Evolutionary conservation across 2,888 invertebrate species (phyloP), one percentile per base, ranked within the genome.

Genomic region (Macrosiphum euphorbiae): DNA sequence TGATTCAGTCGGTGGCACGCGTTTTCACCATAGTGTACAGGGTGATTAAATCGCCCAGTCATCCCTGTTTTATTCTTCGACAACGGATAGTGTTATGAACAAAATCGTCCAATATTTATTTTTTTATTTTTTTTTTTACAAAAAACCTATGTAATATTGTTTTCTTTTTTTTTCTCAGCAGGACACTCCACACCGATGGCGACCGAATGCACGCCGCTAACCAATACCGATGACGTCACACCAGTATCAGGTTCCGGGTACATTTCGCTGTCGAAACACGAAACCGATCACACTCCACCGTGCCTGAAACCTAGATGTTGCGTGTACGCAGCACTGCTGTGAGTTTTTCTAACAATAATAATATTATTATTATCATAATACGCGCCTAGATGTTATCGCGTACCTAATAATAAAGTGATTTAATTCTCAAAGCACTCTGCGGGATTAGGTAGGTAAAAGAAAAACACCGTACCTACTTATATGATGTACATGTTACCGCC

Each of bases 301-400:
- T 96, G 95, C 96, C 96, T 90, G 96, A 96, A 95, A 97, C 97
- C 95, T 98, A 98, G 95, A 61, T 98, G 97, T 95, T 97, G 97
- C 95, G 96, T 98, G 88, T 97, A 97, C 95, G 96, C 97, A 10
- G 96, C 96, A 24, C 96, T 98, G 94, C 96, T 98, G 98, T 98
- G 96, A 97, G 97, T 97, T 41, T 1, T n/a, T 67, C 50, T 55
- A 16, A 7, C 0, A 58, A 58, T 58, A 26, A 50, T n/a, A 58
- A 58, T 58, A 26, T n/a, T n/a, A 44, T 44, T 44, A 44, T 44
- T 20, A 88, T 88, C 8, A 20, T 10, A 50, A 28, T 50, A 28
- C 7, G 3, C 20, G 3, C 1, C 5, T 88, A 52, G 1, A n/a
- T 24, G 52, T 87, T 8, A 50, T 85, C 26, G 1, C 28, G 11